Base-by-base conservation (phyloP, 1,140 invertebrate genomes). In the Drosophila biarmipes region DNA sequence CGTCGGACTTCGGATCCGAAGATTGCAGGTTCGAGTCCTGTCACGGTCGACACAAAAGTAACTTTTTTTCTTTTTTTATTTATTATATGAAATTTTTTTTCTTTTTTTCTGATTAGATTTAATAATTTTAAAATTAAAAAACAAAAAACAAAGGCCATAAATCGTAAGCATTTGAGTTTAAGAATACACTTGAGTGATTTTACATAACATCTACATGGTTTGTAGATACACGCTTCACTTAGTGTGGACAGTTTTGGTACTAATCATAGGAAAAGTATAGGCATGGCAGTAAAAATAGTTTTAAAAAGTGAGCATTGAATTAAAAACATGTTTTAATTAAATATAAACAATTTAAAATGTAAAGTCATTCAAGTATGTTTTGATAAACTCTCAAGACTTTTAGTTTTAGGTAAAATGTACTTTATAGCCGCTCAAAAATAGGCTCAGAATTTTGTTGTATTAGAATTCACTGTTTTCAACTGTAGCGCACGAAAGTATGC, bases 21-120 rank as follows among this genome's bases (percentile, higher is more conserved):
- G 66, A 69, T 69, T 69, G 66, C 66, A 69, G 66, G 66, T 69
- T 69, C 66, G 66, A 69, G 66, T 69, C 66, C 66, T 69, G 66
- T 69, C 66, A 69, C 66, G 66, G 66, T 69, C 66, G 66, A 69
- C 15, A 34, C 27, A 0, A 38, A 10, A 10, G 0, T n/a, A 34
- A 34, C 15, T 40, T 67, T 59, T 69, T 62, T 54, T 51, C 51
- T 29, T 56, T 31, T 56, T 46, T 40, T 55, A 10, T 31, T 38
- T 19, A 29, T 24, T 5, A 6, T 31, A 1, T 7, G 0, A 10
- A 15, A 29, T 1, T 5, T 21, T 17, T 2, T 11, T 4, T 0
- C 35, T 14, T 17, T 24, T 3, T 11, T 7, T 24, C 17, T 0
- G 1, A n/a, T 6, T 11, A 19, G 4, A 4, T 0, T 17, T 0